Evolutionary conservation across 1,140 invertebrate genomes (phyloP), one percentile per base, ranked within the genome.

Genomic region (Bombus difficillimus): DNA sequence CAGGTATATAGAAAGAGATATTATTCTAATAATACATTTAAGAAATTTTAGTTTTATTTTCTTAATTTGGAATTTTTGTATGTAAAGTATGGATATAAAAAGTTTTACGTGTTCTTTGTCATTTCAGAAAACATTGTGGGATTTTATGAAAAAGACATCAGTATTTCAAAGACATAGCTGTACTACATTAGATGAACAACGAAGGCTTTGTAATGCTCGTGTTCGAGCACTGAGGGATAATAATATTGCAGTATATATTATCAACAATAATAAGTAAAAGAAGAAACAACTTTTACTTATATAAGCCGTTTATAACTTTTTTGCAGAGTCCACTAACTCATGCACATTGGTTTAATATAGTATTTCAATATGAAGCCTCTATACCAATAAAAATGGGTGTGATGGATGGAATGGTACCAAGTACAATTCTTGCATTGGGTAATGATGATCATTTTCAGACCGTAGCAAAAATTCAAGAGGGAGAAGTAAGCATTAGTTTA

Each of bases 81-180:
- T 73, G 69, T 25, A 28, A 13, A 18, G 18, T 22, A 53, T 53
- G 34, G 6, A 47, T 66, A 25, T n/a, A 34, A 25, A 47, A 15
- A 68, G 28, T 68, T 34, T 62, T 1, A 81, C 22, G 75, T 47
- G 3, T 59, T 15, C 59, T 10, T 71, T 53, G 82, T 93, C 90
- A 85, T 95, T 96, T 62, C 92, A 99, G 98, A 96, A 97, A 91
- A 97, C 97, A 93, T 95, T 99, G 86, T 99, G 97, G 97, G 96
- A 97, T 41, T 97, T 96, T 9, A 93, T 99, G 59, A 97, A 98
- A 94, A 97, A 95, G n/a, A 97, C 98, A 93, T 97, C 98, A 12
- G 91, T 97, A 1, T 99, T 99, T 93, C 96, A 96, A 59, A 95
- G 96, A 88, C 91, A 95, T 39, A 92, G 93, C 6, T 94, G 96